Evolutionary conservation across 2,888 invertebrate species (phyloP).

Genomic region (Cyclophora albipunctata): DNA sequence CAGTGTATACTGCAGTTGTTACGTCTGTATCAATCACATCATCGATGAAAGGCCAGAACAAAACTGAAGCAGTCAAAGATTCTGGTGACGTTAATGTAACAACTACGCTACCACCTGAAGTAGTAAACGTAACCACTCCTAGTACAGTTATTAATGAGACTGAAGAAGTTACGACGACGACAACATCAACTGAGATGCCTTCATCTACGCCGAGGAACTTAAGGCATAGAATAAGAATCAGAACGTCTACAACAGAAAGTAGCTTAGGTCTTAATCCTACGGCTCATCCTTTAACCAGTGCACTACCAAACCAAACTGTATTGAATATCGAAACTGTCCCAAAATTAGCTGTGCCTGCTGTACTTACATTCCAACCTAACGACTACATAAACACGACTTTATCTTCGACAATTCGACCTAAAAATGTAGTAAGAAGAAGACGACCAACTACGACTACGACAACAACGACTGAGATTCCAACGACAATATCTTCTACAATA

Average conservation of each 20-base stretch:
- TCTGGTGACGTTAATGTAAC: constrained; percentile 37
- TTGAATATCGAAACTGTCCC: constrained; percentile 26
- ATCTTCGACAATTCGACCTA: constrained; percentile 39
- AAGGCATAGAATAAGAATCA: constrained; percentile 57
- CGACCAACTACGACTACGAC: constrained; percentile 65
- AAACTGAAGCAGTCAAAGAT: constrained; percentile 49
- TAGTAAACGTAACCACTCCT: constrained; percentile 31
- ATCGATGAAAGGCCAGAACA: constrained; percentile 66
- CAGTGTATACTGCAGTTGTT: constrained; percentile 69
- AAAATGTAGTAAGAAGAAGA: constrained; percentile 49
- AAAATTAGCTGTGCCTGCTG: constrained; percentile 44
- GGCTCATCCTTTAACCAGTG: constrained; percentile 48
- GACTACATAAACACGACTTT: constrained; percentile 32
- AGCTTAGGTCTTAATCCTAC: constrained; percentile 35
- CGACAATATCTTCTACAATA: constrained; percentile 1
- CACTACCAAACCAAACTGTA: constrained; percentile 27
- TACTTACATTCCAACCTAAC: constrained; percentile 42
- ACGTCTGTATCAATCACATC: constrained; percentile 72
- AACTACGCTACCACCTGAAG: constrained; percentile 20
- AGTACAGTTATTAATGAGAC: constrained; percentile 16
- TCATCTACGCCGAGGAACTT: constrained; percentile 32
- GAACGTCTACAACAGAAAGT: constrained; percentile 58
- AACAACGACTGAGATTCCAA: constrained; percentile 34
- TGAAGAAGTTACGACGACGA: constrained; percentile 23
- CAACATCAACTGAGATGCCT: constrained; percentile 18